Percentiles rank a stretch among this genome's conserved stretches.
phyloP scores from a whole-genome alignment of 2,797 vertebrate genomes.

The Leptatherina wallacei region DNA sequence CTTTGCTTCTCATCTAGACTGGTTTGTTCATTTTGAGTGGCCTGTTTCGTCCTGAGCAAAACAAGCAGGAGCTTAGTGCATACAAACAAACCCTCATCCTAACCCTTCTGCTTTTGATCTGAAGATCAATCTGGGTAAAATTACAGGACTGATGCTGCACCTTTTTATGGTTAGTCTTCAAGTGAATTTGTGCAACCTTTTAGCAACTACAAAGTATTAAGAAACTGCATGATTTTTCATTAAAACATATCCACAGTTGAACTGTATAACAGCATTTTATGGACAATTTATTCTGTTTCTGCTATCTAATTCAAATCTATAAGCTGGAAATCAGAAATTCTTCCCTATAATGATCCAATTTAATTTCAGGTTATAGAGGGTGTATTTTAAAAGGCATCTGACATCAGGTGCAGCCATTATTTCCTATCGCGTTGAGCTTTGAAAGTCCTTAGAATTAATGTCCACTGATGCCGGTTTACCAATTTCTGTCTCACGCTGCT shows the following conservation, averaged over 20 bases:
- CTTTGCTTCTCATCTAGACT: slow-evolving; percentile 49
- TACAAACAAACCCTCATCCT: slow-evolving; percentile 64
- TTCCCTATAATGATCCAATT: slow-evolving; percentile 35
- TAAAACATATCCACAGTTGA: slow-evolving; percentile 1
- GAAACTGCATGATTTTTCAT: slow-evolving; percentile 14
- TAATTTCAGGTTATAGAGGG: slow-evolving; percentile 31
- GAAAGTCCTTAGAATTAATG: slow-evolving; percentile 27
- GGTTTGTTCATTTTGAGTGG: slow-evolving; percentile 62
- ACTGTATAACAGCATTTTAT: slow-evolving; percentile 16
- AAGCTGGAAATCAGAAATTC: slow-evolving; percentile 42
- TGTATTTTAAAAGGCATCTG: slow-evolving; percentile 55
- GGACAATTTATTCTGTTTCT: slow-evolving; percentile 8
- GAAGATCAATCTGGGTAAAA: slow-evolving; percentile 39
- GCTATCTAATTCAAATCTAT: slow-evolving; percentile 30
- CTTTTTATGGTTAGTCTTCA: slow-evolving; percentile 26
- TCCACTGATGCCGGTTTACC: slow-evolving; percentile 40
- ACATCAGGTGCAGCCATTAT: slow-evolving; percentile 44
- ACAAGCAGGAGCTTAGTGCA: slow-evolving; percentile 79
- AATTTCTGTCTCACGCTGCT: slow-evolving; percentile 62
- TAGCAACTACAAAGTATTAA: neutral
- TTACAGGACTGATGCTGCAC: slow-evolving; percentile 42
- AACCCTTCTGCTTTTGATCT: slow-evolving; percentile 48
- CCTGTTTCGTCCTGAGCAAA: slow-evolving; percentile 82
- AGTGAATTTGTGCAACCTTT: slow-evolving; percentile 17
- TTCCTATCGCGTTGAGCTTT: slow-evolving; percentile 37